phyloP scores from a whole-genome alignment of 2,797 vertebrate species.

The Melanitta fusca region DNA sequence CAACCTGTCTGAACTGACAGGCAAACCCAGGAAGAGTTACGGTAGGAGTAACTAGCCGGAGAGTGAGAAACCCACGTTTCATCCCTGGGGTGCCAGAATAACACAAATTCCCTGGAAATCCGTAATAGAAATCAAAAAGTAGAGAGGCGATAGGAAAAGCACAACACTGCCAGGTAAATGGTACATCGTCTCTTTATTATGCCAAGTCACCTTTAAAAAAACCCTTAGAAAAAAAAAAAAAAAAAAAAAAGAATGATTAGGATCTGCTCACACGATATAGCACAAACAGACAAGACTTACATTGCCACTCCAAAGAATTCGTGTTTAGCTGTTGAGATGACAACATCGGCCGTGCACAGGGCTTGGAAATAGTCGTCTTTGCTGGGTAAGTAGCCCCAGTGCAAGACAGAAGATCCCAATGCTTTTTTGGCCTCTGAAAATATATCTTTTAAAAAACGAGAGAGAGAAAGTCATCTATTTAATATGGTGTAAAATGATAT shows the following conservation, averaged over 20 bases:
- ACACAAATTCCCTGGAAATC: conserved; percentile 28
- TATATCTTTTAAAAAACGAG: conserved; percentile 84
- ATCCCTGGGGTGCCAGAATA: background rate
- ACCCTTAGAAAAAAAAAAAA: background rate
- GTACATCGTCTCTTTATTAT: conserved; percentile 1
- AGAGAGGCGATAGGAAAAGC: background rate
- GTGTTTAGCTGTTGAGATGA: conserved; percentile 94
- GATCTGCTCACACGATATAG: conserved; percentile 44
- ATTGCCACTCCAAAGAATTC: conserved; percentile 99
- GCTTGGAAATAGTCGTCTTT: conserved; percentile 89
- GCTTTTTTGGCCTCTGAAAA: conserved; percentile 85
- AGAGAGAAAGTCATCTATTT: conserved; percentile 89
- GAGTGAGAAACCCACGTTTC: background rate
- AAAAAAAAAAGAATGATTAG: conserved; percentile 39
- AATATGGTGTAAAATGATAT: conserved; percentile 91
- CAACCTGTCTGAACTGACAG: background rate
- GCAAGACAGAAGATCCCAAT: conserved; percentile 84
- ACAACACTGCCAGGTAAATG: background rate
- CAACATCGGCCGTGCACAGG: conserved; percentile 91
- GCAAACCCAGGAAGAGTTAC: background rate
- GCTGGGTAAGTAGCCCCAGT: conserved; percentile 93
- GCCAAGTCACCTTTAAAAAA: conserved; percentile 17
- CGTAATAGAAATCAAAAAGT: conserved; percentile 2
- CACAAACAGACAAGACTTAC: conserved; percentile 85
- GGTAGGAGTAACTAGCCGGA: background rate